phyloP scores from a whole-genome alignment of 2,888 invertebrate species.

The Thymelicus sylvestris region DNA sequence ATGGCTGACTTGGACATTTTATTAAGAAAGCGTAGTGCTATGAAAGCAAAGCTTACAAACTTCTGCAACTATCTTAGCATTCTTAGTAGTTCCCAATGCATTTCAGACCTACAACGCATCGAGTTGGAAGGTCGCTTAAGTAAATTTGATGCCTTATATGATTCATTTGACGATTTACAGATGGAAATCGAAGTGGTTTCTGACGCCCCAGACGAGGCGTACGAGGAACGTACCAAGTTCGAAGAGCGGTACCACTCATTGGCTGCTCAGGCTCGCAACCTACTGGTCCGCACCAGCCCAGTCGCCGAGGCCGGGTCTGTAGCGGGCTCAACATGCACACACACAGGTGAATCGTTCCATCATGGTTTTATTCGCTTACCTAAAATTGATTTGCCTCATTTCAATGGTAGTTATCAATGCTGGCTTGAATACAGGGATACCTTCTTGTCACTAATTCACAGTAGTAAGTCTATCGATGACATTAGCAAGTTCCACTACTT shows the following conservation, averaged over 20 bases:
- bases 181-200: slow-evolving; percentile 4
- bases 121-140: no score
- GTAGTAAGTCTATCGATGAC: slow-evolving; percentile 22
- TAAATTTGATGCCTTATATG: background rate
- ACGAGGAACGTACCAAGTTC: no score
- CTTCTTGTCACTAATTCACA: slow-evolving; percentile 26
- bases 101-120: background rate
- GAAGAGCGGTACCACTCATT: no score
- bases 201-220: background rate
- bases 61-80: background rate
- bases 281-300: no score
- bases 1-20: background rate
- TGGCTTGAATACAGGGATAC: slow-evolving; percentile 40
- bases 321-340: background rate
- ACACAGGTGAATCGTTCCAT: background rate
- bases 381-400: slow-evolving; percentile 40
- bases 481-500: slow-evolving; percentile 38
- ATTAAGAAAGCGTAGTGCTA: slow-evolving; percentile 3
- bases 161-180: slow-evolving; percentile 3
- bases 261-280: no score
- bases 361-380: slow-evolving; percentile 30
- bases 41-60: slow-evolving; percentile 3
- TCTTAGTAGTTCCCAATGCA: background rate
- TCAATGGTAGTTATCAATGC: slow-evolving; percentile 37
- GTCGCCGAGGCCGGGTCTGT: background rate